Percentiles rank a stretch among this genome's conserved stretches.
Evolutionary conservation across 2,113 vertebrate genomes (phyloP).

Genomic region (Sclerurus mexicanus): DNA sequence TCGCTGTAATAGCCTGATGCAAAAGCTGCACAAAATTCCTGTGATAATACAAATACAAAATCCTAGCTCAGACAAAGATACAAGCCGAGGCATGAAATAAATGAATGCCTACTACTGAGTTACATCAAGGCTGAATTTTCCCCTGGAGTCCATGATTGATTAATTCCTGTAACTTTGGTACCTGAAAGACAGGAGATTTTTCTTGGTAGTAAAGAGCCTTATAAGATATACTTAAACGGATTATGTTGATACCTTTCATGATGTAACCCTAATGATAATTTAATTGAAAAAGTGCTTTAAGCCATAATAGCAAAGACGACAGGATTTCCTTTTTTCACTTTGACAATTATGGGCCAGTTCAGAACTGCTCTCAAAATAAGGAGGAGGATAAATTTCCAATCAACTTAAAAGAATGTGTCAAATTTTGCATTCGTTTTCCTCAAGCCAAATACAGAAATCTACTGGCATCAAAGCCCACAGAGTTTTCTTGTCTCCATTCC

Average conservation of each 20-base stretch:
- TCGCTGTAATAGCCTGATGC: not conserved
- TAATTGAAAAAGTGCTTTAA: constrained; percentile 67
- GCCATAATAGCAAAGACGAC: constrained; percentile 40
- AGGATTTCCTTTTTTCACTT: constrained; percentile 54
- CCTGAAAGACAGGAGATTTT: constrained; percentile 62
- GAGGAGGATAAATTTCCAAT: constrained; percentile 28
- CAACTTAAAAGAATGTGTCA: constrained; percentile 45
- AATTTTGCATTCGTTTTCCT: constrained; percentile 9
- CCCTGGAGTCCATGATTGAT: constrained; percentile 52
- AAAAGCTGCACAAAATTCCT: not conserved
- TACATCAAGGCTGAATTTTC: constrained; percentile 48
- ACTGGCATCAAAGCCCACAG: not conserved
- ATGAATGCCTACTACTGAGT: constrained; percentile 36
- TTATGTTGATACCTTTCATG: constrained; percentile 66
- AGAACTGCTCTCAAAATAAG: constrained; percentile 37
- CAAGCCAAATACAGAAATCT: not conserved
- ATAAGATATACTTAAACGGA: constrained; percentile 56
- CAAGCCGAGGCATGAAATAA: not conserved
- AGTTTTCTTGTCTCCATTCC: not conserved
- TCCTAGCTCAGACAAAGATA: not conserved
- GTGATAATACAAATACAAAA: constrained; percentile 39
- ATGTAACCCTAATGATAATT: constrained; percentile 67
- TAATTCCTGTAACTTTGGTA: constrained; percentile 58
- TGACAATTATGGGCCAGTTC: constrained; percentile 48
- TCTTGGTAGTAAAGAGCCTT: constrained; percentile 52